Conservation (phyloP, 2,888 invertebrate species). For the Aporophyla lueneburgensis region DNA sequence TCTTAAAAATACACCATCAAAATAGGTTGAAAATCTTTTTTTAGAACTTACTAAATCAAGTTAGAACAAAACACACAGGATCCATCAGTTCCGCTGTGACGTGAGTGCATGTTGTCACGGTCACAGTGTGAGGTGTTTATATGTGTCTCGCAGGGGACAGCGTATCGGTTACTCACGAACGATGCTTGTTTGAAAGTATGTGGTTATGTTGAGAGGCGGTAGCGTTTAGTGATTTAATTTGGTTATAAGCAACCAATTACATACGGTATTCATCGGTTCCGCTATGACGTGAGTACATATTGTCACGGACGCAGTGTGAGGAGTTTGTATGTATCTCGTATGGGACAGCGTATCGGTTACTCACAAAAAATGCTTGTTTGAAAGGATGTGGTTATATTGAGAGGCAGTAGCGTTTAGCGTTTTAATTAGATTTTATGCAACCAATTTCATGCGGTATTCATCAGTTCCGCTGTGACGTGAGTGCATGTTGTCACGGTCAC, state of each 20-base stretch:
- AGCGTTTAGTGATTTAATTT: neutral
- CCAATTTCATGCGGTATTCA: too few species aligned
- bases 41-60: slow-evolving; percentile 1
- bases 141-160: slow-evolving; percentile 64
- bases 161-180: slow-evolving; percentile 66
- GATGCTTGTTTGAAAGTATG: slow-evolving; percentile 48
- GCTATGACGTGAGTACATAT: slow-evolving; percentile 54
- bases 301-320: slow-evolving; percentile 57
- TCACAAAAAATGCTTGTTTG: neutral
- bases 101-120: slow-evolving; percentile 67
- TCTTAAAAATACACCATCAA: neutral
- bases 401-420: neutral
- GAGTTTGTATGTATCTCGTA: slow-evolving; percentile 8
- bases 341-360: too few species aligned
- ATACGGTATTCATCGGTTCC: slow-evolving; percentile 49
- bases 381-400: neutral
- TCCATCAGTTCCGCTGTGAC: slow-evolving; percentile 55
- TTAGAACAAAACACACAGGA: slow-evolving; percentile 52
- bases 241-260: neutral
- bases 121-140: slow-evolving; percentile 66
- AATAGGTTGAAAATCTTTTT: slow-evolving; percentile 11
- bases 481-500: slow-evolving; percentile 18
- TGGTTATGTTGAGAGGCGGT: neutral
- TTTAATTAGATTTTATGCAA: slow-evolving; percentile 54
- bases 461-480: too few species aligned